phyloP scores from a whole-genome alignment of 2,797 vertebrate species.

The Acanthopagrus latus region DNA sequence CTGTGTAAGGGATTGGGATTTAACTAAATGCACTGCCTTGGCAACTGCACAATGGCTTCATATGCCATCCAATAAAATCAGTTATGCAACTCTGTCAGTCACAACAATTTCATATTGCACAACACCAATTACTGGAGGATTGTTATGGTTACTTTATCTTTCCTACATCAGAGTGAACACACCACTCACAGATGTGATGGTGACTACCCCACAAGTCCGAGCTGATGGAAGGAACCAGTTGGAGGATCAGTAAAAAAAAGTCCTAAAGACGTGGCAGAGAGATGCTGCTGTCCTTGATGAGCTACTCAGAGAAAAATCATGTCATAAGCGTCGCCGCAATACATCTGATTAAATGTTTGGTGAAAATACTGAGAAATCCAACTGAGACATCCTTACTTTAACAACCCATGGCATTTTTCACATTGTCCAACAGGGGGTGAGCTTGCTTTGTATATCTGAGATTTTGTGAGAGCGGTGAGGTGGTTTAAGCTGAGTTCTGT shows the following conservation, averaged over 20 bases:
- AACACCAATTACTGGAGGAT: neutral
- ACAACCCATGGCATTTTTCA: neutral
- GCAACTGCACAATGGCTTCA: neutral
- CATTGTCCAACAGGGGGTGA: slow-evolving; percentile 55
- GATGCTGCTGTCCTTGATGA: neutral
- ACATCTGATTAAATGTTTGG: neutral
- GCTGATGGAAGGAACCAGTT: neutral
- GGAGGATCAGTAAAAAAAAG: neutral
- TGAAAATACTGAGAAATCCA: neutral
- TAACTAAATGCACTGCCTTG: neutral
- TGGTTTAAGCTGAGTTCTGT: neutral
- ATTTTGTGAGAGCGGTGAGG: neutral
- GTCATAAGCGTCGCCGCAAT: neutral
- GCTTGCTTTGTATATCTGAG: slow-evolving; percentile 1
- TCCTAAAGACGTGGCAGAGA: neutral
- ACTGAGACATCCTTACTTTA: neutral
- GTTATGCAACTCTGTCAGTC: neutral
- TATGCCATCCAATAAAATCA: neutral
- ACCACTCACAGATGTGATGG: neutral
- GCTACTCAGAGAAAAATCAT: neutral
- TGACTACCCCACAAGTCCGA: neutral
- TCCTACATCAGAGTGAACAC: neutral
- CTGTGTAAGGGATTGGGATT: neutral
- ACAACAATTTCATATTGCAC: neutral
- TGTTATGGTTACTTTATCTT: neutral